Percentiles rank a stretch among this genome's conserved stretches.
These are phyloP conservation scores for Lathronympha strigana DNA, from an alignment of 2,888 invertebrate species.

Conservation along the genomic window DNA sequence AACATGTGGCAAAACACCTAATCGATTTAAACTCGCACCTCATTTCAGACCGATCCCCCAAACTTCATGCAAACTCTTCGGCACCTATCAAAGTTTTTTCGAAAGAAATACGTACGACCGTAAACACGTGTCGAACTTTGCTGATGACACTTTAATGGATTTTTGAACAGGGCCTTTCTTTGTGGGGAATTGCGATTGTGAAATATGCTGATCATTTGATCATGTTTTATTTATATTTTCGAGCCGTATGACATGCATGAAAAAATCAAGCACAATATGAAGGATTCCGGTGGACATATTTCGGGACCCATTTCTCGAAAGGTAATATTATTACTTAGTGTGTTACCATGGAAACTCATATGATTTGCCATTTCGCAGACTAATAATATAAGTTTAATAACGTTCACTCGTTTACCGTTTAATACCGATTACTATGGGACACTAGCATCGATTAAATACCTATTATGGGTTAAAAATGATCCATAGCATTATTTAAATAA, in stretches of 20 bases:
- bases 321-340: too few relatives aligned
- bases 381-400: too few relatives aligned
- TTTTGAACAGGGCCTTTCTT: conserved; percentile 61
- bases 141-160: conserved; percentile 75
- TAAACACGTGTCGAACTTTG: conserved; percentile 65
- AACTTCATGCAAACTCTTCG: conserved; percentile 56
- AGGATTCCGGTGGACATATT: not conserved
- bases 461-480: too few relatives aligned
- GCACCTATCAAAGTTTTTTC: conserved; percentile 64
- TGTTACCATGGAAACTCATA: too few relatives aligned
- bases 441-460: too few relatives aligned
- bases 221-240: conserved; percentile 13
- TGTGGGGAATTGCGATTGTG: conserved; percentile 55
- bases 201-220: conserved; percentile 1
- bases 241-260: not conserved
- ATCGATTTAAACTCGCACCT: conserved; percentile 43
- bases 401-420: too few relatives aligned
- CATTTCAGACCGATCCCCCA: conserved; percentile 40
- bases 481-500: too few relatives aligned
- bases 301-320: not conserved
- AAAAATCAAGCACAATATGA: not conserved
- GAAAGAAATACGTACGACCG: conserved; percentile 42
- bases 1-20: conserved; percentile 11
- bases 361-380: too few relatives aligned
- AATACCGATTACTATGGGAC: too few relatives aligned